phyloP scores from a whole-genome alignment of 1,140 invertebrate species.

The Rhizoglyphus robini region DNA sequence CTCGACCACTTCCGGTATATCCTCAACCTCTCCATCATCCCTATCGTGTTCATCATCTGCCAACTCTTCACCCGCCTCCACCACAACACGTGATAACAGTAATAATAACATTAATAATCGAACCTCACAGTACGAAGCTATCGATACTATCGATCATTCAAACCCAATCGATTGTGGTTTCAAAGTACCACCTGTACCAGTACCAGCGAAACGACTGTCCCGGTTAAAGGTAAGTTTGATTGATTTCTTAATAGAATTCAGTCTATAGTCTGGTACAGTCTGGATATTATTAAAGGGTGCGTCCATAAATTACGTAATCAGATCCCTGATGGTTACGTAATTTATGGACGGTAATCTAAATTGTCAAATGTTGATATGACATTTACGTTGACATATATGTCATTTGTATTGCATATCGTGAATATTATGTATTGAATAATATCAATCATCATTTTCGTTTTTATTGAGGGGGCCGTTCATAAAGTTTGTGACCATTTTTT shows the following conservation, averaged over 20 bases:
- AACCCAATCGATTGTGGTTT: neutral
- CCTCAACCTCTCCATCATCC: neutral
- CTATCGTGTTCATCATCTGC: neutral
- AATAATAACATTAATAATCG: neutral
- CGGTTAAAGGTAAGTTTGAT: neutral
- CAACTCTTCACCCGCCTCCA: neutral
- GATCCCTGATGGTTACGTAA: too few relatives aligned
- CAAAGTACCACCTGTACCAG: neutral
- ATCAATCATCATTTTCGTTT: too few relatives aligned
- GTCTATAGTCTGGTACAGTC: too few relatives aligned
- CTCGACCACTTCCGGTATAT: slow-evolving; percentile 1
- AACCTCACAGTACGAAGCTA: neutral
- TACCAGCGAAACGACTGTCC: neutral
- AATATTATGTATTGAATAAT: too few relatives aligned
- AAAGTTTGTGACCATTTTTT: too few relatives aligned
- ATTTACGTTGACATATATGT: too few relatives aligned
- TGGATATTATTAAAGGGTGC: too few relatives aligned
- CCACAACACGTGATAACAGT: neutral
- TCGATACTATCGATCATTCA: neutral
- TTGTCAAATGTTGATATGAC: too few relatives aligned
- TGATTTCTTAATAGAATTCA: neutral
- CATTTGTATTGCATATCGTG: too few relatives aligned
- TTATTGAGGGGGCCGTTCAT: too few relatives aligned
- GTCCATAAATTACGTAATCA: too few relatives aligned
- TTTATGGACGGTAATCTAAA: too few relatives aligned